Base-by-base conservation (phyloP, 2,113 vertebrate species). In the Hiodon alosoides region DNA sequence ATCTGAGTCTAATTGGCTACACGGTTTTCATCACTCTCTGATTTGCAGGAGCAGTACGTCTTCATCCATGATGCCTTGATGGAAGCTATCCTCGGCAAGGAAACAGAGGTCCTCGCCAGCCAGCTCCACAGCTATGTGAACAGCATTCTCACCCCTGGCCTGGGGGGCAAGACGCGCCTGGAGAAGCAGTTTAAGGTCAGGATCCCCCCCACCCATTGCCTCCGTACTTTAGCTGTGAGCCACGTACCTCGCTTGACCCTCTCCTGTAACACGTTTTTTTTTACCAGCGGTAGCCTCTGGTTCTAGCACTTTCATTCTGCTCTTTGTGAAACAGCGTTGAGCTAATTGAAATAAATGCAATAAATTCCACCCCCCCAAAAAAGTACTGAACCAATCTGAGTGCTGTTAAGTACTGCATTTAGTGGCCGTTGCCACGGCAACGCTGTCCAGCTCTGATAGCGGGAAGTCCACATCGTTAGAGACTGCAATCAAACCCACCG, bases 31-130 rank as follows among this genome's bases (percentile, higher is more conserved):
- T 2, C 31, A 31, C 31, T 62, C 55, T 17, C 61, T 4, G 64
- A 78, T 79, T 77, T 86, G 17, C 71, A 98, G 96, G 96, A 98
- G 85, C 96, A 97, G 92, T 97, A 97, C 79, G 90, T 96, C 85
- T 98, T 98, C 87, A 96, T 95, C 85, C 96, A 97, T 11, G 93
- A 96, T 89, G 93, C 93, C 90, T 93, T 97, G 93, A 85, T 93
- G 91, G 96, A 98, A 93, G 94, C 95, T 87, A 93, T 96, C 84
- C 88, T 94, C 68, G 95, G 93, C 74, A 95, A 94, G 81, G 94
- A 96, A 85, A 98, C 94, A 0, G 95, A 97, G 89, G 94, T 96
- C 69, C 85, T 89, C 79, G 90, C 92, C 66, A 88, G 71, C 81
- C 94, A 95, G 87, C 90, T 98, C 74, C 94, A 96, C 64, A 92